These are phyloP conservation scores for Leucoraja ocellata DNA, from an alignment of 2,797 vertebrate species.

Conservation along the genomic window DNA sequence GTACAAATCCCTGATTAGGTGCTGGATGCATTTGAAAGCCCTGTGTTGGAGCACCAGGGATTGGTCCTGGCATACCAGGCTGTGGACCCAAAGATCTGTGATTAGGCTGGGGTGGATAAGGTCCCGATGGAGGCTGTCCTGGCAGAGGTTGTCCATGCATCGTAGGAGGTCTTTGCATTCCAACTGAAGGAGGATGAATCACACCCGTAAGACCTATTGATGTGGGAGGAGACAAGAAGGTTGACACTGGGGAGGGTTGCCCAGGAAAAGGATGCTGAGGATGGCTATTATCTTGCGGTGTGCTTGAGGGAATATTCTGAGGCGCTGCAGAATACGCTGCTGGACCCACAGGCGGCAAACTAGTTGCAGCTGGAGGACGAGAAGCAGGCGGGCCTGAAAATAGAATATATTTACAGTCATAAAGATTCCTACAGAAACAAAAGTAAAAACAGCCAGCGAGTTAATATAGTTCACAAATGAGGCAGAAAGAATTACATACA, in stretches of 20 bases:
- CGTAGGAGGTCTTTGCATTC: conserved; percentile 56
- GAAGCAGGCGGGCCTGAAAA: conserved; percentile 57
- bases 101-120: conserved; percentile 71
- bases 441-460: not conserved
- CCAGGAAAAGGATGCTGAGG: conserved; percentile 57
- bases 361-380: conserved; percentile 60
- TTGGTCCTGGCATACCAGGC: conserved; percentile 51
- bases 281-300: conserved; percentile 59
- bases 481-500: not conserved
- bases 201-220: conserved; percentile 50
- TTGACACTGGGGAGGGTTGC: conserved; percentile 43
- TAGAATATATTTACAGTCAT: conserved; percentile 36
- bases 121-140: conserved; percentile 62
- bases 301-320: conserved; percentile 59
- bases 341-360: conserved; percentile 54
- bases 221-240: conserved; percentile 6
- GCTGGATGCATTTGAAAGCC: conserved; percentile 65
- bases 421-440: not conserved
- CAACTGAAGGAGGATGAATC: conserved; percentile 59
- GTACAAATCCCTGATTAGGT: conserved; percentile 73
- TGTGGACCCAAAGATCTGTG: conserved; percentile 69
- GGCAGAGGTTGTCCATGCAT: conserved; percentile 63
- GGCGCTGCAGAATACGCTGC: conserved; percentile 51
- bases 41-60: conserved; percentile 57
- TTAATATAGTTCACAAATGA: not conserved